These are phyloP conservation scores for Chymomyza caudatula DNA, from an alignment of 2,888 invertebrate species.

Conservation along the genomic window DNA sequence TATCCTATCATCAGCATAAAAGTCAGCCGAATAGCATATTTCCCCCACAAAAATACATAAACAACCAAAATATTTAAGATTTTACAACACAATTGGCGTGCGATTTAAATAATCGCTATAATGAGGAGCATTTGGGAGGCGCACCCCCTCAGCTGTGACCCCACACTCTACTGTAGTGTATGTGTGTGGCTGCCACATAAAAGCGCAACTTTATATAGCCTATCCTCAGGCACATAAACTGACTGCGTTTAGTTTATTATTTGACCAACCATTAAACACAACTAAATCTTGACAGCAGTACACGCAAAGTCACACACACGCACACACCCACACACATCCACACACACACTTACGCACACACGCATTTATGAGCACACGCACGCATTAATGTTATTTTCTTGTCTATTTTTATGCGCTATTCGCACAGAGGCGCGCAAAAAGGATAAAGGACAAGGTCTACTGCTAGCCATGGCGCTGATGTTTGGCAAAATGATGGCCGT, in stretches of 20 bases:
- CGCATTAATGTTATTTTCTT: background rate
- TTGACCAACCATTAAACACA: conserved; percentile 2
- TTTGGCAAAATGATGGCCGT: conserved; percentile 88
- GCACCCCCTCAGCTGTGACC: too few relatives aligned
- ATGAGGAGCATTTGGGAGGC: too few relatives aligned
- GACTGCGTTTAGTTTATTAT: background rate
- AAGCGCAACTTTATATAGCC: background rate
- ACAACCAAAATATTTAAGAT: too few relatives aligned
- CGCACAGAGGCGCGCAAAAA: conserved; percentile 81
- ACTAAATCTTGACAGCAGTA: background rate
- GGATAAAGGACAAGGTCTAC: conserved; percentile 81
- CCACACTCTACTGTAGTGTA: too few relatives aligned
- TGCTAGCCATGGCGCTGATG: conserved; percentile 83
- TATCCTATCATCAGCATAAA: too few relatives aligned
- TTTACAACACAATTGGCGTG: too few relatives aligned
- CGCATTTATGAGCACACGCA: background rate
- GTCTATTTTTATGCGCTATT: background rate
- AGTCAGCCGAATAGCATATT: too few relatives aligned
- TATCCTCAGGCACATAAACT: conserved; percentile 61
- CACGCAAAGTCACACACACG: background rate
- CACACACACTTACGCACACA: background rate
- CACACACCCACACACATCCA: background rate
- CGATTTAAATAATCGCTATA: too few relatives aligned
- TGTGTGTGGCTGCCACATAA: background rate
- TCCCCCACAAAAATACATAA: too few relatives aligned